Percentiles rank a stretch among this genome's conserved stretches.
These are phyloP conservation scores for Torymus auratus DNA, from an alignment of 2,888 invertebrate species.

Conservation along the genomic window DNA sequence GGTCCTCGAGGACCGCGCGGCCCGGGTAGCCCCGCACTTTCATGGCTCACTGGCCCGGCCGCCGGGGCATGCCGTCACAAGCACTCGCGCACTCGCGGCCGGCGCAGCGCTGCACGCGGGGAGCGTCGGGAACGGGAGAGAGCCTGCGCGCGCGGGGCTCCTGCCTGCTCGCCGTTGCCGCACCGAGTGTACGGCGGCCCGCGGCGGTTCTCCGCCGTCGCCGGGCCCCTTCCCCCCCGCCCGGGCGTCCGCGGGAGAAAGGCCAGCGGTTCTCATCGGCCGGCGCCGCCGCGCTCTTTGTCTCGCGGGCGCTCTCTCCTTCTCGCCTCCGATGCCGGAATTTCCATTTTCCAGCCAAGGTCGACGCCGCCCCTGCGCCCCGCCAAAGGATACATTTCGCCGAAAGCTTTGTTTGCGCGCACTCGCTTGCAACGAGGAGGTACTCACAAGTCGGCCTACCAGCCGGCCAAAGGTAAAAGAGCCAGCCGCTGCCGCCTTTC, in stretches of 20 bases:
- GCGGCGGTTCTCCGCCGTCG: not conserved
- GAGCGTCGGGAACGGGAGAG: too few relatives aligned
- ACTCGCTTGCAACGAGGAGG: too few relatives aligned
- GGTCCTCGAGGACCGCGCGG: slow-evolving; percentile 83
- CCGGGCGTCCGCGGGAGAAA: slow-evolving; percentile 57
- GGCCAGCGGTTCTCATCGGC: slow-evolving; percentile 63
- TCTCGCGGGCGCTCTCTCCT: not conserved
- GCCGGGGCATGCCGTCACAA: too few relatives aligned
- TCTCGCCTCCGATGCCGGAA: slow-evolving; percentile 31
- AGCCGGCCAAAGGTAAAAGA: too few relatives aligned
- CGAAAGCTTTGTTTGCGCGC: slow-evolving; percentile 28
- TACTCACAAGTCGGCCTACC: too few relatives aligned
- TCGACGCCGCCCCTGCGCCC: slow-evolving; percentile 11
- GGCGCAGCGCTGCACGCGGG: not conserved
- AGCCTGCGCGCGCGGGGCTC: too few relatives aligned
- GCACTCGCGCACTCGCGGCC: too few relatives aligned
- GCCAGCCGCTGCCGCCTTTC: too few relatives aligned
- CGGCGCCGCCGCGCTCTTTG: not conserved
- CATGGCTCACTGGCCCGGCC: slow-evolving; percentile 77
- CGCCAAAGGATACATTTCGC: not conserved
- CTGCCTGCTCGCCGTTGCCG: not conserved
- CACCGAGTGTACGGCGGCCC: not conserved
- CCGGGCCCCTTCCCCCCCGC: not conserved
- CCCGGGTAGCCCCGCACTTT: slow-evolving; percentile 91
- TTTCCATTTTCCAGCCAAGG: slow-evolving; percentile 52